phyloP scores from a whole-genome alignment of 2,797 vertebrate genomes.

The Phataginus tetradactyla region DNA sequence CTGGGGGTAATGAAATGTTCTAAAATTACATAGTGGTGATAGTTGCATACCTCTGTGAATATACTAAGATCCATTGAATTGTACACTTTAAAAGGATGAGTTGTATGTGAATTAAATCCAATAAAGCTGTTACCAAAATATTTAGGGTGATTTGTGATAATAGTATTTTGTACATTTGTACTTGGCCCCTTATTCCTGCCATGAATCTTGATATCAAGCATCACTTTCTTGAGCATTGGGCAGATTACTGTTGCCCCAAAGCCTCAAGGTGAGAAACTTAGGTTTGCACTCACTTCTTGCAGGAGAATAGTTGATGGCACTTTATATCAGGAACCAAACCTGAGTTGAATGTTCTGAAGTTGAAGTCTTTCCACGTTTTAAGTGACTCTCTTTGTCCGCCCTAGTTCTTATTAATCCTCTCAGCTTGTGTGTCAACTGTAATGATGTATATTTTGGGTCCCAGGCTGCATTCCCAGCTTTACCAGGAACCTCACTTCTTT shows the following conservation, averaged over 20 bases:
- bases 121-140: neutral
- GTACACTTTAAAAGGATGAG: conserved; percentile 27
- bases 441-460: conserved; percentile 27
- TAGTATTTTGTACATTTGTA: conserved; percentile 33
- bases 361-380: neutral
- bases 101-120: conserved; percentile 42
- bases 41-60: neutral
- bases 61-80: neutral
- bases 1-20: neutral
- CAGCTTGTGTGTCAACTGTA: neutral
- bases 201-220: conserved; percentile 9
- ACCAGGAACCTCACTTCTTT: conserved; percentile 8
- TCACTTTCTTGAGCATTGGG: neutral
- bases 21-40: conserved; percentile 38
- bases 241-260: neutral
- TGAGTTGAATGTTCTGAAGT: neutral
- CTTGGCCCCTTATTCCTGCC: neutral
- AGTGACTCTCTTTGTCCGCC: neutral
- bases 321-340: neutral
- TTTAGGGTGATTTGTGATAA: conserved; percentile 10
- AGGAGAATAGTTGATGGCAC: neutral
- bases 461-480: neutral
- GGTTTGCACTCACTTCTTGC: conserved; percentile 7
- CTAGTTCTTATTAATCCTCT: conserved; percentile 20
- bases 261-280: neutral